Evolutionary conservation across 2,888 invertebrate genomes (phyloP).

Genomic region (Malthinus seriepunctatus): DNA sequence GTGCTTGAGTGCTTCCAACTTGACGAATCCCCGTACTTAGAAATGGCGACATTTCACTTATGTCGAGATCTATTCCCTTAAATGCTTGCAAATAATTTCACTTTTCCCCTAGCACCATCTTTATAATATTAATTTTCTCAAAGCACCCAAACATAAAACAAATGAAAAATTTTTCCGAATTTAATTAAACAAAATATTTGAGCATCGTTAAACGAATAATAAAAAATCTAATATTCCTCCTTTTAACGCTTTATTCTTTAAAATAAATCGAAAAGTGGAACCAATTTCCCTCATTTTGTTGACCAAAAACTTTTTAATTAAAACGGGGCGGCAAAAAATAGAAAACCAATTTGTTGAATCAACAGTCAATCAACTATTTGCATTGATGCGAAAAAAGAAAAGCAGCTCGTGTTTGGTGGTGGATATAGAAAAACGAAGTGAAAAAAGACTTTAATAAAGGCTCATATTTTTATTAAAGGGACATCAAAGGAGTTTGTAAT

Average conservation of each 20-base stretch:
- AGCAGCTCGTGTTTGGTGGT: too few species aligned
- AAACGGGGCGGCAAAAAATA: too few species aligned
- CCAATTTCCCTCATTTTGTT: too few species aligned
- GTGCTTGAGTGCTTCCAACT: constrained; percentile 30
- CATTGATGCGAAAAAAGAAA: too few species aligned
- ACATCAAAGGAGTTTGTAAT: neutral
- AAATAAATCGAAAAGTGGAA: too few species aligned
- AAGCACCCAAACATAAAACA: neutral
- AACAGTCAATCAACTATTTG: too few species aligned
- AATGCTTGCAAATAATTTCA: constrained; percentile 30
- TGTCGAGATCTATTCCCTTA: constrained; percentile 42
- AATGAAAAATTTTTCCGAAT: neutral
- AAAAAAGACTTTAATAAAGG: neutral
- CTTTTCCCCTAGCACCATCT: neutral
- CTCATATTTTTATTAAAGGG: neutral
- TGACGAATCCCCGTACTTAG: constrained; percentile 49
- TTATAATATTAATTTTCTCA: neutral
- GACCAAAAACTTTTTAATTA: too few species aligned
- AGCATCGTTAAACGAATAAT: too few species aligned
- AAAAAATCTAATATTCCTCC: too few species aligned
- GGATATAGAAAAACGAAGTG: too few species aligned
- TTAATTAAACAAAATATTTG: neutral
- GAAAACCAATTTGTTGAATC: too few species aligned
- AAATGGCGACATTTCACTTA: constrained; percentile 50
- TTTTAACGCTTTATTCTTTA: too few species aligned